Percentiles rank a stretch among this genome's conserved stretches.
phyloP scores from a whole-genome alignment of 1,140 invertebrate species.

The Brachionus rubens region DNA sequence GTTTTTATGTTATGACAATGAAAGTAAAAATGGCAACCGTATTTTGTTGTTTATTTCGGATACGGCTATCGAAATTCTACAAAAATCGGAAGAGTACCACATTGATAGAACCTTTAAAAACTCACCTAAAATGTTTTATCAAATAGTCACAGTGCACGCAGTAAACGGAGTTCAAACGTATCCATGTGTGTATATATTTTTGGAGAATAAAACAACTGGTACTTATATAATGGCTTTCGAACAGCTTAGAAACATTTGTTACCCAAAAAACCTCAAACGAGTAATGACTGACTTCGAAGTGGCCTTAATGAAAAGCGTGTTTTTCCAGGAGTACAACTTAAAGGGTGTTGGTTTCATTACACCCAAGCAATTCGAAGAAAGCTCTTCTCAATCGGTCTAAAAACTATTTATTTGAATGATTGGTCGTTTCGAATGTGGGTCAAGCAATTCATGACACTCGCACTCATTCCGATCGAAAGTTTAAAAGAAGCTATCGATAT shows the following conservation, averaged over 20 bases:
- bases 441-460: not conserved
- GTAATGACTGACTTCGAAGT: not conserved
- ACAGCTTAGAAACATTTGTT: constrained; percentile 1
- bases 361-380: not conserved
- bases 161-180: not conserved
- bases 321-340: not conserved
- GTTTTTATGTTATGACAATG: too few species aligned
- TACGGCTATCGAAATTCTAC: not conserved
- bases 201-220: not conserved
- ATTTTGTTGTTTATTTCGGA: not conserved
- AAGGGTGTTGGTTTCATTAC: not conserved
- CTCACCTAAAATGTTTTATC: constrained; percentile 3
- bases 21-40: not conserved
- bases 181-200: not conserved
- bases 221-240: not conserved
- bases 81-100: not conserved
- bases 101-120: not conserved
- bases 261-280: not conserved
- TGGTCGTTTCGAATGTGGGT: not conserved
- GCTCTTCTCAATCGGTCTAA: not conserved
- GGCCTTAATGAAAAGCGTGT: not conserved
- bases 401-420: not conserved
- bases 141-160: not conserved
- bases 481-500: not conserved
- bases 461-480: not conserved